Percentiles rank a stretch among this genome's conserved stretches.
Evolutionary conservation across 2,113 vertebrate species (phyloP).

Genomic region (Argyrosomus japonicus): DNA sequence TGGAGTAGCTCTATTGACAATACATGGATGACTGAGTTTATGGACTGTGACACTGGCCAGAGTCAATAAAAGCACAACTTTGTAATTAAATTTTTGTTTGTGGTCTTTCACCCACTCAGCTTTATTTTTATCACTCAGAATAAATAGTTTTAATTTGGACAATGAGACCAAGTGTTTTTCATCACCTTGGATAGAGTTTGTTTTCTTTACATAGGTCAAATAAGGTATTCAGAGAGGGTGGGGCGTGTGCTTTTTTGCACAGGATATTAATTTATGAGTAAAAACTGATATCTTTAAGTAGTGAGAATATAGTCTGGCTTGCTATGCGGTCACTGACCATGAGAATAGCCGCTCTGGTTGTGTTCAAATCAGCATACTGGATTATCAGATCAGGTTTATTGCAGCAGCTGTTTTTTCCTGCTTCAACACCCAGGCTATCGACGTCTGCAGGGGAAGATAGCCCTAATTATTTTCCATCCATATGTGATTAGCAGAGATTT

Average conservation of each 20-base stretch:
- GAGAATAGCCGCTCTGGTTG: conserved; percentile 8
- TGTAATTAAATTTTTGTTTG: conserved; percentile 50
- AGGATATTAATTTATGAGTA: background rate
- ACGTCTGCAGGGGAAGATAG: conserved; percentile 58
- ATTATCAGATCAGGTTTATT: conserved; percentile 64
- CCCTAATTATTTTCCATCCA: conserved; percentile 69
- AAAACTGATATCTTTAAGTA: background rate
- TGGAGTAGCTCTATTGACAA: conserved; percentile 30
- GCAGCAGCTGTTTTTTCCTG: conserved; percentile 45
- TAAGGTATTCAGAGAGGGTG: background rate
- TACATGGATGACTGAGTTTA: conserved; percentile 37
- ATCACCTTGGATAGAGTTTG: background rate
- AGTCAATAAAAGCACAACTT: conserved; percentile 51
- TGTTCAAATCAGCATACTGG: conserved; percentile 31
- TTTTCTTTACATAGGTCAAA: background rate
- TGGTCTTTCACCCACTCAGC: background rate
- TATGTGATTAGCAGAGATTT: conserved; percentile 67
- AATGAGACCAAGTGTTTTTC: background rate
- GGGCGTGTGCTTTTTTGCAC: background rate
- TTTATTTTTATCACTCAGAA: background rate
- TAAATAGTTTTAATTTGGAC: conserved; percentile 11
- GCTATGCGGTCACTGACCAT: conserved; percentile 1
- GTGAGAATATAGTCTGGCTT: background rate
- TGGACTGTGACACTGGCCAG: conserved; percentile 25
- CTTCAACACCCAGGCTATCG: conserved; percentile 48